phyloP scores from a whole-genome alignment of 2,797 vertebrate species.

The Tapirus indicus region DNA sequence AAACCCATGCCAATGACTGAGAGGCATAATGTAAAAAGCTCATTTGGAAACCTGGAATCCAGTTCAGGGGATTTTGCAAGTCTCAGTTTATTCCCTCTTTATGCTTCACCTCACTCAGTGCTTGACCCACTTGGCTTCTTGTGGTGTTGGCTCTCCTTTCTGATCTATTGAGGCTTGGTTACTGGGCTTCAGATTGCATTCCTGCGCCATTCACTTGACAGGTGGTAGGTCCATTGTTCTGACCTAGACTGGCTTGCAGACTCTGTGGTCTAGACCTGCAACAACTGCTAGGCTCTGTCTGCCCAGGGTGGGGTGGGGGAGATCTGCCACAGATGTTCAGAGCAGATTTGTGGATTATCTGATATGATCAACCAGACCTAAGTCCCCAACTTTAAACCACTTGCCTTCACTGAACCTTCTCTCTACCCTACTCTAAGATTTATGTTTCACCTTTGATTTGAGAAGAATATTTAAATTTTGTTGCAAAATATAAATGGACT shows the following conservation, averaged over 20 bases:
- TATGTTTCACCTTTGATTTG: background rate
- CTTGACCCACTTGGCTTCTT: slow-evolving; percentile 52
- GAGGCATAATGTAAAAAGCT: background rate
- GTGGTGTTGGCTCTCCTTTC: slow-evolving; percentile 1
- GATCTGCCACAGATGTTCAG: background rate
- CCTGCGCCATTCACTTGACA: background rate
- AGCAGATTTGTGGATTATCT: background rate
- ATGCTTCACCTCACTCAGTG: background rate
- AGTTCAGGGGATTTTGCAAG: slow-evolving; percentile 2
- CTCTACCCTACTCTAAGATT: background rate
- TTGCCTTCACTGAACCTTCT: background rate
- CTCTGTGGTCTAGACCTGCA: background rate
- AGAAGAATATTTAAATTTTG: slow-evolving; percentile 57
- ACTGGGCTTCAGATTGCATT: background rate
- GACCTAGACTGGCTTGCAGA: background rate
- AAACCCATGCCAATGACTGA: background rate
- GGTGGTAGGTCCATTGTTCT: background rate
- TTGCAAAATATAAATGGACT: background rate
- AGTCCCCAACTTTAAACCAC: background rate
- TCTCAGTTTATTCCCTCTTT: slow-evolving; percentile 3
- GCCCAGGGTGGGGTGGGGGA: background rate
- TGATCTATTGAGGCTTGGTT: slow-evolving; percentile 32
- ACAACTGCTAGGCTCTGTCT: background rate
- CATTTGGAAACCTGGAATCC: slow-evolving; percentile 4
- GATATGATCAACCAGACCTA: background rate